Conservation (phyloP, 1,140 invertebrate species). For the Drosophila ambigua region DNA sequence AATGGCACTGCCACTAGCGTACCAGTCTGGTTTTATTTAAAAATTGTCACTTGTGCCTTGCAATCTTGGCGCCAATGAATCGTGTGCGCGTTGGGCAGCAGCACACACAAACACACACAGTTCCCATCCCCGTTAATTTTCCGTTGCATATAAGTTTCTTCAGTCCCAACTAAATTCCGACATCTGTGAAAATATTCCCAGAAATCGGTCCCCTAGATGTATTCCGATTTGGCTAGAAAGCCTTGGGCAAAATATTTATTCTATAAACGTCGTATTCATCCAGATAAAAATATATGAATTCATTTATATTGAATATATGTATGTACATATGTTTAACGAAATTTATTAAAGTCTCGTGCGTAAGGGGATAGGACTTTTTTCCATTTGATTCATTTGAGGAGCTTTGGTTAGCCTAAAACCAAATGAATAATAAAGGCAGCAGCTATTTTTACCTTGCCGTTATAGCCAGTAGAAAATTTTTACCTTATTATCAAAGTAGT, state of each 20-base stretch:
- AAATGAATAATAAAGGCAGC: constrained; percentile 26
- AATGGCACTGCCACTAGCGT: constrained; percentile 4
- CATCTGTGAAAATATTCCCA: constrained; percentile 55
- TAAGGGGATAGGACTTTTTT: neutral
- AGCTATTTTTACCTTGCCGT: constrained; percentile 35
- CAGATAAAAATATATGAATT: too few species aligned
- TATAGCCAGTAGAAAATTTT: constrained; percentile 40
- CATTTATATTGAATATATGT: too few species aligned
- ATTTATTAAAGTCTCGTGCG: too few species aligned
- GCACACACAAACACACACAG: constrained; percentile 2
- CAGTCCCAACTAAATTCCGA: constrained; percentile 35
- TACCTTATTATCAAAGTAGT: constrained; percentile 51
- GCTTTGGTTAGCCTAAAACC: constrained; percentile 6
- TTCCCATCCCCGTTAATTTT: constrained; percentile 9
- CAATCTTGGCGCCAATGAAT: constrained; percentile 59
- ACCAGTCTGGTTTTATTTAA: constrained; percentile 62
- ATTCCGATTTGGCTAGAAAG: constrained; percentile 11
- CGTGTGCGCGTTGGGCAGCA: constrained; percentile 9
- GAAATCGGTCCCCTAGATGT: constrained; percentile 7
- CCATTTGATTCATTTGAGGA: too few species aligned
- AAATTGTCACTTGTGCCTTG: constrained; percentile 56
- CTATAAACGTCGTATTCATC: too few species aligned
- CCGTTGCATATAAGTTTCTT: constrained; percentile 45
- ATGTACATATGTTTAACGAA: too few species aligned
- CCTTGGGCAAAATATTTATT: too few species aligned